A percentile compares a stretch with the other conserved stretches of the same genome.
These are phyloP conservation scores for Calephelis perditalis DNA, from an alignment of 2,888 invertebrate species.

Conservation along the genomic window DNA sequence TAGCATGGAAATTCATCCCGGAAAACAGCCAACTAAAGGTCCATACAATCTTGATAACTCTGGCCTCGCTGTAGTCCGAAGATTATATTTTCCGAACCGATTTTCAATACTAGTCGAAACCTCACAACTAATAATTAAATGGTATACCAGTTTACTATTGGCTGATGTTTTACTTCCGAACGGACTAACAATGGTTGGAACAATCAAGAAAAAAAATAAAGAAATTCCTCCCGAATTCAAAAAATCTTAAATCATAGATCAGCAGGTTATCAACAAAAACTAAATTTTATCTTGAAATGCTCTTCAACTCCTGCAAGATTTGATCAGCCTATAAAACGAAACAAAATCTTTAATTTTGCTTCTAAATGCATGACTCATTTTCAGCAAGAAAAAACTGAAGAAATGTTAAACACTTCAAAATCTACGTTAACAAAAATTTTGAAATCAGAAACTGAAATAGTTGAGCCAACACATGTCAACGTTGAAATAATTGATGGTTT, in stretches of 20 bases:
- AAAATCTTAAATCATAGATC: too few relatives aligned
- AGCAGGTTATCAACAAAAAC: slow-evolving; percentile 30
- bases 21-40: not conserved
- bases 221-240: not conserved
- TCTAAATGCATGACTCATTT: slow-evolving; percentile 28
- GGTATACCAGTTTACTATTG: not conserved
- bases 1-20: not conserved
- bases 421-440: not conserved
- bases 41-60: not conserved
- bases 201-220: slow-evolving; percentile 2
- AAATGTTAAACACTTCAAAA: not conserved
- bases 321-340: slow-evolving; percentile 33
- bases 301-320: slow-evolving; percentile 31
- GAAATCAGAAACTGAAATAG: not conserved
- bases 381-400: slow-evolving; percentile 27
- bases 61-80: not conserved
- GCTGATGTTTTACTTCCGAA: not conserved
- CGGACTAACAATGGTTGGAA: not conserved
- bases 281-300: slow-evolving; percentile 35
- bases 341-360: slow-evolving; percentile 38
- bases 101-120: not conserved
- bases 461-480: too few relatives aligned
- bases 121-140: not conserved
- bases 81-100: not conserved
- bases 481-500: slow-evolving; percentile 7